A percentile compares a stretch with the other conserved stretches of the same genome.
phyloP scores from a whole-genome alignment of 2,113 vertebrate genomes.

The Syngnathoides biaculeatus region DNA sequence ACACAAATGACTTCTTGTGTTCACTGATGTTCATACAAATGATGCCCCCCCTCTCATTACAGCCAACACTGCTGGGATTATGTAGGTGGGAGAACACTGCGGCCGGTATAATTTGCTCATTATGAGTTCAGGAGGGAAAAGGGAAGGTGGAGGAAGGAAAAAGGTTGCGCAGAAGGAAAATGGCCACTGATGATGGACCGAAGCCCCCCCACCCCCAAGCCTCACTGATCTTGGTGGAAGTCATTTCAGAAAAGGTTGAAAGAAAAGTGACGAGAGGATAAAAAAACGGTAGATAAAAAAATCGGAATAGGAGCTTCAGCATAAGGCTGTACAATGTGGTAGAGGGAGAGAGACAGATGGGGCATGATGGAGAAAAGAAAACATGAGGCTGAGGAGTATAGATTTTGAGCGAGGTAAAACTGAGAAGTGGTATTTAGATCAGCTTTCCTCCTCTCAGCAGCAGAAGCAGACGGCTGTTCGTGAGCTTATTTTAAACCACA shows the following conservation, averaged over 20 bases:
- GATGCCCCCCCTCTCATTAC: slow-evolving; percentile 38
- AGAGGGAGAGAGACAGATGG: slow-evolving; percentile 3
- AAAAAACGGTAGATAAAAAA: slow-evolving; percentile 31
- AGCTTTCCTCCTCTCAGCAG: slow-evolving; percentile 15
- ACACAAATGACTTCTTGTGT: slow-evolving; percentile 24
- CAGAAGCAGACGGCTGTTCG: slow-evolving; percentile 23
- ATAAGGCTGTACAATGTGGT: slow-evolving; percentile 38
- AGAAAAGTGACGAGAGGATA: slow-evolving; percentile 26
- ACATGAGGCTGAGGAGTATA: neutral
- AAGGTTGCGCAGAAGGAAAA: slow-evolving; percentile 16
- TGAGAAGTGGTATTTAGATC: slow-evolving; percentile 18
- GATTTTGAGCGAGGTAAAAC: slow-evolving; percentile 3
- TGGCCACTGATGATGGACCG: slow-evolving; percentile 51
- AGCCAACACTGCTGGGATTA: slow-evolving; percentile 46
- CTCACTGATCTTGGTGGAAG: slow-evolving; percentile 31
- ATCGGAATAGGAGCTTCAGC: slow-evolving; percentile 23
- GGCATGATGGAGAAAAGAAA: neutral
- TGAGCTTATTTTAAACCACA: slow-evolving; percentile 34
- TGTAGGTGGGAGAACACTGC: slow-evolving; percentile 43
- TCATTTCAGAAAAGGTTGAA: slow-evolving; percentile 37
- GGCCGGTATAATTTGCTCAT: slow-evolving; percentile 68
- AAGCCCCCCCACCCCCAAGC: slow-evolving; percentile 33
- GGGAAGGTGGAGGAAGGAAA: slow-evolving; percentile 24
- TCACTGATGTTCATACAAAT: slow-evolving; percentile 23
- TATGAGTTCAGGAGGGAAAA: slow-evolving; percentile 47